A percentile compares a stretch with the other conserved stretches of the same genome.
Conservation (phyloP, 2,797 vertebrate genomes). For the Delichon dasypus region DNA sequence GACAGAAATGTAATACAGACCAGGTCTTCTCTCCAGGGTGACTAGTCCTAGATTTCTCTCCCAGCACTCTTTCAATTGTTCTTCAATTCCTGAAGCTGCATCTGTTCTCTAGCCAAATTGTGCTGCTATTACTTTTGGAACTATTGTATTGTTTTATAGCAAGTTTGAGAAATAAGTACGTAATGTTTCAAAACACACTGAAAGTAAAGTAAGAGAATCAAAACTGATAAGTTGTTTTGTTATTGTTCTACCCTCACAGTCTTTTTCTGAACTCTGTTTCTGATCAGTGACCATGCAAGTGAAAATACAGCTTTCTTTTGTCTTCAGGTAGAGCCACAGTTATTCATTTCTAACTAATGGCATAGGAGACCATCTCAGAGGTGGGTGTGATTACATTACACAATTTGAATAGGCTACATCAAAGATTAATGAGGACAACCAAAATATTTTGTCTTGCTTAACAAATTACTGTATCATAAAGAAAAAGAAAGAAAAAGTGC, state of each 20-base stretch:
- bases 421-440: background rate
- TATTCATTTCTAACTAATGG: background rate
- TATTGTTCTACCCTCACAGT: background rate
- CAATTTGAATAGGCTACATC: background rate
- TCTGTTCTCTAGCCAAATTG: background rate
- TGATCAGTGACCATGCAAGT: background rate
- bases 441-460: background rate
- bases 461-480: background rate
- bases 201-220: background rate
- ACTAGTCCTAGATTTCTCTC: background rate
- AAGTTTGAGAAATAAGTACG: background rate
- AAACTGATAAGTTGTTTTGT: background rate
- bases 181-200: background rate
- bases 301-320: background rate
- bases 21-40: background rate
- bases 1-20: background rate
- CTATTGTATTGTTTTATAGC: background rate
- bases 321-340: background rate
- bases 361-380: background rate
- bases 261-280: background rate
- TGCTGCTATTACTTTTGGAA: background rate
- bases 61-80: background rate
- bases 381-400: background rate
- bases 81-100: background rate
- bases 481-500: background rate